Conservation (phyloP, 1,140 invertebrate species). For the Procambarus virginalis region DNA sequence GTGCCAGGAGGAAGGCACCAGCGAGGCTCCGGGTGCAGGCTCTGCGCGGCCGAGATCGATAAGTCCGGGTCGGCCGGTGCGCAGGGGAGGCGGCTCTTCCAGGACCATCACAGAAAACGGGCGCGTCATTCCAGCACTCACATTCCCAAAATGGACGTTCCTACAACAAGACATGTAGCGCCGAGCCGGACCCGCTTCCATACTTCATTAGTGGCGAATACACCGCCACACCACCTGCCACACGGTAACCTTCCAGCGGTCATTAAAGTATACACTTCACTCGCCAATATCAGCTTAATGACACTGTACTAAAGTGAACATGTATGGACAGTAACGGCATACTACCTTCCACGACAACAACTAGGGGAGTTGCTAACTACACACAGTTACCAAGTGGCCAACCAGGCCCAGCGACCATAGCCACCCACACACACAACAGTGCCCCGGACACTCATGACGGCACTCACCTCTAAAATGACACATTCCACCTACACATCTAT, state of each 20-base stretch:
- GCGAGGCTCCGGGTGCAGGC: conserved; percentile 1
- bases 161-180: background rate
- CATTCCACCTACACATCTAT: too few relatives aligned
- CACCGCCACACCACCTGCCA: background rate
- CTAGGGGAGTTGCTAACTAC: too few relatives aligned
- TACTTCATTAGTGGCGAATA: background rate
- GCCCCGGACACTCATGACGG: too few relatives aligned
- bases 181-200: background rate
- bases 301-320: background rate
- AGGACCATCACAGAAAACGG: conserved; percentile 24
- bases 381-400: too few relatives aligned
- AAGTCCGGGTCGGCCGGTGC: conserved; percentile 18
- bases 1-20: conserved; percentile 2
- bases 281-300: background rate
- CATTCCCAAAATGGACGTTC: conserved; percentile 11
- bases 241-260: background rate
- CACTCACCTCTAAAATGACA: too few relatives aligned
- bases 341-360: background rate
- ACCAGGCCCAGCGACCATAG: too few relatives aligned
- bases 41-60: conserved; percentile 25
- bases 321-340: background rate
- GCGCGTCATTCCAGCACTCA: background rate
- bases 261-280: background rate
- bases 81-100: conserved; percentile 31
- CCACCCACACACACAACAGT: too few relatives aligned